These are phyloP conservation scores for Macrophya alboannulata DNA, from an alignment of 2,888 invertebrate species.

Conservation along the genomic window DNA sequence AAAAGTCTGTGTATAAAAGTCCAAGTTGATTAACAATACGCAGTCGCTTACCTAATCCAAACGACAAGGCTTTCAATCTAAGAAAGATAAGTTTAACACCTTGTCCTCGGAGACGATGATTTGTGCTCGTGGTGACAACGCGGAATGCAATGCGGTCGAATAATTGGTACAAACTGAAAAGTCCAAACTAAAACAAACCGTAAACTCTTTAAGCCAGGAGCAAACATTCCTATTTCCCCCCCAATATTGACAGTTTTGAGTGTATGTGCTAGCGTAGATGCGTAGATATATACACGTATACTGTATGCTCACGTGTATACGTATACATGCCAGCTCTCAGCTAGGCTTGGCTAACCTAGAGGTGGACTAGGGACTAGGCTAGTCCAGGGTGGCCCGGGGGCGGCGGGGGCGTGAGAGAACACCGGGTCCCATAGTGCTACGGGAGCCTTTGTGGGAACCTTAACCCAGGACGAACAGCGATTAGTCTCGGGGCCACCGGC, in stretches of 20 bases:
- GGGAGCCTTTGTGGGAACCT: conserved; percentile 72
- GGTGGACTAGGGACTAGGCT: conserved; percentile 64
- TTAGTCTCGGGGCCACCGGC: conserved; percentile 70
- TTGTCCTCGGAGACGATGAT: not conserved
- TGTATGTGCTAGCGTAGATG: conserved; percentile 12
- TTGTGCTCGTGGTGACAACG: conserved; percentile 33
- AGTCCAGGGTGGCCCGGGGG: conserved; percentile 54
- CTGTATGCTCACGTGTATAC: conserved; percentile 22
- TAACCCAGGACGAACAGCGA: conserved; percentile 72
- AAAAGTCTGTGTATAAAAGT: not conserved
- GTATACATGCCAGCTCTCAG: conserved; percentile 14
- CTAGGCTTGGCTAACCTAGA: conserved; percentile 54
- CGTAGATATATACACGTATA: not conserved
- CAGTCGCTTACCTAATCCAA: not conserved
- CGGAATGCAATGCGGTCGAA: conserved; percentile 15
- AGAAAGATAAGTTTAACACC: not conserved
- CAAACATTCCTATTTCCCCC: conserved; percentile 47
- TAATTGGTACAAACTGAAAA: conserved; percentile 54
- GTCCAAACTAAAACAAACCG: conserved; percentile 54
- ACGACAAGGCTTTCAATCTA: not conserved
- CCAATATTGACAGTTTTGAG: conserved; percentile 56
- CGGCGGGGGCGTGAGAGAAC: conserved; percentile 69
- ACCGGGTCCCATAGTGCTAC: conserved; percentile 67
- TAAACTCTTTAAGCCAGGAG: conserved; percentile 55
- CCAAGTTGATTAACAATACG: not conserved